Percentiles rank a stretch among this genome's conserved stretches.
phyloP scores from a whole-genome alignment of 2,113 vertebrate species.

The Chaetops frenatus region DNA sequence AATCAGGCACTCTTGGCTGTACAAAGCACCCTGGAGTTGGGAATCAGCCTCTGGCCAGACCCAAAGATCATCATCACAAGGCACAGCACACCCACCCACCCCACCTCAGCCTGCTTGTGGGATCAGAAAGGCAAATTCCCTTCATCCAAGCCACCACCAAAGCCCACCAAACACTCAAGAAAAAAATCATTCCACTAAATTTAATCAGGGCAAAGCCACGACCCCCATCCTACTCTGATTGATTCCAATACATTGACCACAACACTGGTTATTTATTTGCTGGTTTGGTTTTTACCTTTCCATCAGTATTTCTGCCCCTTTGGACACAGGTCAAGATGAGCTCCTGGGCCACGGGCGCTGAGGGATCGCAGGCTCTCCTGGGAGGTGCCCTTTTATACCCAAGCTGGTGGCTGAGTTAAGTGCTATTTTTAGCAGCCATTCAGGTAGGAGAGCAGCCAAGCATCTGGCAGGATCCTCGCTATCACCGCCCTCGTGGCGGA shows the following conservation, averaged over 20 bases:
- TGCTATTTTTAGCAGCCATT: slow-evolving; percentile 61
- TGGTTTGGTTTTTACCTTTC: slow-evolving; percentile 32
- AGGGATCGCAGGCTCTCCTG: background rate
- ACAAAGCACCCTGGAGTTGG: background rate
- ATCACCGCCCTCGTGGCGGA: background rate
- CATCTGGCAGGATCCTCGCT: background rate
- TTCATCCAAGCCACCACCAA: background rate
- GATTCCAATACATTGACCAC: background rate
- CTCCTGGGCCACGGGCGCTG: rapidly evolving
- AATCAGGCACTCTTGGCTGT: rapidly evolving
- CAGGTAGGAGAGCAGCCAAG: background rate
- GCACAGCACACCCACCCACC: background rate
- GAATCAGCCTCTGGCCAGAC: background rate
- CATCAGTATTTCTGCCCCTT: background rate
- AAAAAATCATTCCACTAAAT: background rate
- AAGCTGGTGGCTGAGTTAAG: background rate
- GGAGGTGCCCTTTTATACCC: background rate
- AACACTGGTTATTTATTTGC: background rate
- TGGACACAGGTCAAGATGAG: background rate
- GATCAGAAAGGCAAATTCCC: background rate
- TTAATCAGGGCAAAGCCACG: background rate
- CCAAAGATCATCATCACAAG: background rate
- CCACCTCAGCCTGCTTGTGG: no score
- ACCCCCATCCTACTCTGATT: background rate
- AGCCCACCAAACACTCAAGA: background rate